Evolutionary conservation across 1,140 invertebrate species (phyloP), one percentile per base, ranked within the genome.

Genomic region (Glossosoma conforme): DNA sequence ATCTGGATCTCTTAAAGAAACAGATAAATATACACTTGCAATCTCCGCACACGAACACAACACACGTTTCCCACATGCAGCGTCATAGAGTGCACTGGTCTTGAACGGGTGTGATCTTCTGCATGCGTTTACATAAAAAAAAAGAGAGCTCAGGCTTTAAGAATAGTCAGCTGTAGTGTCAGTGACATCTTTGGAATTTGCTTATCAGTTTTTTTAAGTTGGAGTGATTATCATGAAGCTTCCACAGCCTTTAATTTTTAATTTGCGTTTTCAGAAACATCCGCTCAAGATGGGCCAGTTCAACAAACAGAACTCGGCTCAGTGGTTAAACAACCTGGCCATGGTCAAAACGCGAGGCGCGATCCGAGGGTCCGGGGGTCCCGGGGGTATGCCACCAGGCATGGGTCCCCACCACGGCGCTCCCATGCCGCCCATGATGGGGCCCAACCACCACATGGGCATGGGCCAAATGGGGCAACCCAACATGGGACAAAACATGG

Each of bases 241-340:
- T n/a, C n/a, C 8, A 20, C 6, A 20, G 22, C 32, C 25, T 42
- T 37, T 32, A 14, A 1, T 36, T 4, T n/a, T n/a, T n/a, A n/a
- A n/a, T n/a, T n/a, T n/a, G n/a, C n/a, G 11, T 6, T 43, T 47
- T 5, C 75, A 90, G 82, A 93, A 93, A 79, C 86, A 92, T 74
- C 90, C 90, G 20, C 75, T 91, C 56, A 93, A 93, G 78, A 81
- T 89, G 60, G 88, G 86, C 33, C 89, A 92, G 62, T 87, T 92
- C 70, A 85, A 82, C 66, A 81, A 87, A 58, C 87, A 87, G 65
- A 87, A 85, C 66, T 83, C 84, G 44, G 82, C 84, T n/a, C 84
- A 87, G 65, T 89, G 85, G 85, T 67, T 89, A 13, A 87, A 86
- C 60, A 87, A 83, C 65, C 68, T 88, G n/a, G 81, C 83, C 14